Base-by-base conservation (phyloP, 2,888 invertebrate species). In the Sinodicranocentrus sp. region DNA sequence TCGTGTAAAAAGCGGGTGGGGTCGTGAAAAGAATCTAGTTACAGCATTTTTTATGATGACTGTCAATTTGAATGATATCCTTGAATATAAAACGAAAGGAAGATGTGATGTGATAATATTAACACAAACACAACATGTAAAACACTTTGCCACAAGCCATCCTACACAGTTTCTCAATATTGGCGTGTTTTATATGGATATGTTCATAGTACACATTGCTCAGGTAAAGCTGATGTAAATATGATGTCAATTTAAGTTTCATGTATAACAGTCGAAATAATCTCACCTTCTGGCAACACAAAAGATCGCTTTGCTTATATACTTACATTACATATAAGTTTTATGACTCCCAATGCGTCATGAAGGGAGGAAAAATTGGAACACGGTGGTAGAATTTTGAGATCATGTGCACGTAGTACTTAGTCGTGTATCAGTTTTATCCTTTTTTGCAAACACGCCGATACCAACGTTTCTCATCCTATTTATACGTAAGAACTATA, bases 31-130 rank as follows among this genome's bases (percentile, higher is more conserved):
- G 43, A 67, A 44, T 25, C 44, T 5, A 44, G 23, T 43, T 67
- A n/a, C 19, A 28, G 43, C n/a, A 17, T 2, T 44, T 73, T 43
- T 73, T 73, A 61, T 73, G 21, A 57, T 44, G 59, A 57, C 73
- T 73, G 73, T 61, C 73, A 73, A 73, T 73, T 73, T 72, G 39
- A 26, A 26, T 48, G 52, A 28, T 25, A 70, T 52, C 54, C 70
- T 70, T 5, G 26, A 33, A 52, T 70, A 70, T n/a, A 33, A 28
- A 28, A 26, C 6, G 8, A 28, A 63, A 63, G 57, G 57, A 21
- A 13, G 57, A 28, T 28, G 33, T 10, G 17, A 33, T 19, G 15
- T 10, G n/a, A 63, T 23, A 59, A 59, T 48, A 44, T 44, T 23
- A 15, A 23, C 57, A 25, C 5, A 2, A 57, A 25, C 26, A 17